These are phyloP conservation scores for Equus quagga DNA, from an alignment of 2,113 vertebrate genomes.

Conservation along the genomic window DNA sequence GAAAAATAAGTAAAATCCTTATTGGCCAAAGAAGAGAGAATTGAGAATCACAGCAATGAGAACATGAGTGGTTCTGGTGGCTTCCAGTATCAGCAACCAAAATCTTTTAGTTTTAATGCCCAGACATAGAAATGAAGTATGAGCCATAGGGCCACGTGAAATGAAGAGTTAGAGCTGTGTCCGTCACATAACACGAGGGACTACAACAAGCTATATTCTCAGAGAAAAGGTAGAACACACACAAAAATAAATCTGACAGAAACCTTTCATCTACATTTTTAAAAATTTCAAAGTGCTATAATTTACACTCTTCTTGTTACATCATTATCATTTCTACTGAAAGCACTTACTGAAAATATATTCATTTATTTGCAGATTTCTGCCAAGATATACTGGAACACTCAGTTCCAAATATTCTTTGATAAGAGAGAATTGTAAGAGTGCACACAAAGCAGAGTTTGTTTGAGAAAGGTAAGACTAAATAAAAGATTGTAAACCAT, in stretches of 20 bases:
- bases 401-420: slow-evolving; percentile 19
- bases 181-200: background rate
- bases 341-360: slow-evolving; percentile 27
- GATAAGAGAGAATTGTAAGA: background rate
- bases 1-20: background rate
- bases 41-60: background rate
- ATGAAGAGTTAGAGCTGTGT: rapidly evolving
- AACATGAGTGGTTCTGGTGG: background rate
- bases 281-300: background rate
- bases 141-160: background rate
- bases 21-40: background rate
- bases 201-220: background rate
- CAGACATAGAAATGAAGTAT: background rate
- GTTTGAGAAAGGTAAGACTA: slow-evolving; percentile 35
- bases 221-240: background rate
- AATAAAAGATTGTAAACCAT: background rate
- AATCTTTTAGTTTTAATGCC: background rate
- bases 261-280: background rate
- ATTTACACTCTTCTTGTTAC: background rate
- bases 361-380: background rate
- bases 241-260: background rate
- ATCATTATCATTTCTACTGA: background rate
- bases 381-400: background rate
- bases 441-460: background rate
- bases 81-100: background rate